Evolutionary conservation across 1,140 invertebrate species (phyloP), one percentile per base, ranked within the genome.

Genomic region (Calliopsis andreniformis): DNA sequence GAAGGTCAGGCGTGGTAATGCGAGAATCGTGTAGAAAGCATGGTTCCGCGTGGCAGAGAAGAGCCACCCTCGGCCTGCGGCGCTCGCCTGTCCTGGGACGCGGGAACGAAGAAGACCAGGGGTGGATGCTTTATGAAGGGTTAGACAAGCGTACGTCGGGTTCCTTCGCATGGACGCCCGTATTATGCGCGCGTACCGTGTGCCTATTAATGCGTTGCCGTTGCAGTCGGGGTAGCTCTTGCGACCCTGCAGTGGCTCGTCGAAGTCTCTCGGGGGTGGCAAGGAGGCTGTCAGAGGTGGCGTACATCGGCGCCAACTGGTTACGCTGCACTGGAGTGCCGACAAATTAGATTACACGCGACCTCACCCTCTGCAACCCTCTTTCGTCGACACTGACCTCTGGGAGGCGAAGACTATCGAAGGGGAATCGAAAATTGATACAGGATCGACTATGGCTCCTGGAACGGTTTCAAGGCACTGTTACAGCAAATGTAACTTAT

Each of bases 341-440:
- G 76, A 79, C 73, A 88, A 87, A 88, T 89, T 89, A 87, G 86
- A 89, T 89, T 89, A 89, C 82, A 79, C 82, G 78, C 75, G 18
- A 82, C 76, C 75, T 86, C 84, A 70, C 76, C 85, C 77, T 84
- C 66, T 35, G 1, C 68, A 12, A 73, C 58, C 77, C 83, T 76
- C 82, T 86, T 83, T 82, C 63, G 76, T 35, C 70, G 71, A 72
- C 71, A 32, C 58, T 63, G 51, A 67, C 66, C 71, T 53, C 42
- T 66, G 39, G 25, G 55, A 62, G 35, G 32, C 32, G 62, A 83
- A 83, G 83, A 86, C 78, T 79, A 80, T 81, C 80, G 81, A 72
- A 49, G 7, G 72, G 10, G n/a, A 18, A 39, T 39, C 35, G 35
- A 39, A 10, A 39, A 39, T 39, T 39, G 35, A 5, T 39, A 39